These are phyloP conservation scores for Euleptes europaea DNA, from an alignment of 2,113 vertebrate genomes.

Conservation along the genomic window DNA sequence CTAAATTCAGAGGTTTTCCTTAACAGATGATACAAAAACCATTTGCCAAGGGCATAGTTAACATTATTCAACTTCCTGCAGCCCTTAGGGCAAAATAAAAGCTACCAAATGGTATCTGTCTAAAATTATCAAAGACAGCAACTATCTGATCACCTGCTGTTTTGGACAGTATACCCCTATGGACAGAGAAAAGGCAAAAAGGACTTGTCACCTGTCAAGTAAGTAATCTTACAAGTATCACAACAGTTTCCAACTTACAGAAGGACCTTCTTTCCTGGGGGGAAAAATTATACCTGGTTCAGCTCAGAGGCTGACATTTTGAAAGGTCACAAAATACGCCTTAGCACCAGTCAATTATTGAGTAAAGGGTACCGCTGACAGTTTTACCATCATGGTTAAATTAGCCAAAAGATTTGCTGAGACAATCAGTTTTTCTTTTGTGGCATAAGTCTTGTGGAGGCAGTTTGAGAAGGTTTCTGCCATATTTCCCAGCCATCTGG, in stretches of 20 bases:
- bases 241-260: conserved; percentile 39
- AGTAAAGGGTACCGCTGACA: conserved; percentile 65
- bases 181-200: conserved; percentile 45
- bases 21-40: background rate
- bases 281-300: conserved; percentile 48
- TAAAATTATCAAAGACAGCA: conserved; percentile 24
- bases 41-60: background rate
- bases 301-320: conserved; percentile 71
- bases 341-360: conserved; percentile 67
- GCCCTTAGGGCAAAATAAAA: background rate
- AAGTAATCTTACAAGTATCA: conserved; percentile 25
- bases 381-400: conserved; percentile 62
- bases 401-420: conserved; percentile 49
- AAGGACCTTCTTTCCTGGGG: conserved; percentile 34
- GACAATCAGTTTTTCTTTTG: conserved; percentile 25
- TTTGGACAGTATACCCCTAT: conserved; percentile 22
- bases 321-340: conserved; percentile 72
- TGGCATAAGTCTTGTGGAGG: background rate
- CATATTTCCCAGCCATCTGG: background rate
- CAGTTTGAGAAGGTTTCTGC: background rate
- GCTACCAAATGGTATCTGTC: background rate
- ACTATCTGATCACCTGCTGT: conserved; percentile 25
- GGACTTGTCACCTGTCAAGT: conserved; percentile 55
- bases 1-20: background rate
- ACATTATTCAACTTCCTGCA: background rate